Conservation (phyloP, 2,888 invertebrate genomes). For the Yponomeuta malinellus region DNA sequence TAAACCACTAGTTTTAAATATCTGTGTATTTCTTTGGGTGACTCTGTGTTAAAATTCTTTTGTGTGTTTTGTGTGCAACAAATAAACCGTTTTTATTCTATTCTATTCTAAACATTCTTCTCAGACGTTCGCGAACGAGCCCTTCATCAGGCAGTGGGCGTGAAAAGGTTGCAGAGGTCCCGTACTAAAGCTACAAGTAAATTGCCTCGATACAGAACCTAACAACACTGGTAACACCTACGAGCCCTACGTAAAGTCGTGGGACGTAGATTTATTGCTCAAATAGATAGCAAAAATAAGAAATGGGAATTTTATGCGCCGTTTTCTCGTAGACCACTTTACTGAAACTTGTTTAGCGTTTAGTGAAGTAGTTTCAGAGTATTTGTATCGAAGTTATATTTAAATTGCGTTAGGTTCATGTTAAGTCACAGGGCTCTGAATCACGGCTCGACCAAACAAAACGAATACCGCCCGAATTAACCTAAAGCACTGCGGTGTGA, state of each 20-base stretch:
- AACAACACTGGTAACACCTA: constrained; percentile 10
- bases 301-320: neutral
- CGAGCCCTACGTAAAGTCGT: neutral
- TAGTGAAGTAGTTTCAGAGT: neutral
- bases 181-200: constrained; percentile 4
- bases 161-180: neutral
- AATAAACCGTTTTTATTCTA: no score
- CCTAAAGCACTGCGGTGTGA: constrained; percentile 42
- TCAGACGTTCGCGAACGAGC: constrained; percentile 3
- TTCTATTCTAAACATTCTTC: neutral
- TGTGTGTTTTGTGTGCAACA: no score
- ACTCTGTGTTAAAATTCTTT: no score
- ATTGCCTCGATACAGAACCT: constrained; percentile 7
- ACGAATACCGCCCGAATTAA: constrained; percentile 49
- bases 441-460: constrained; percentile 50
- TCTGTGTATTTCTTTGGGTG: no score
- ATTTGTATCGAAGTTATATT: constrained; percentile 12
- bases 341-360: neutral
- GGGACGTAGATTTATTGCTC: neutral
- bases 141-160: neutral
- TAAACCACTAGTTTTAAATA: no score
- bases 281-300: constrained; percentile 6
- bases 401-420: constrained; percentile 27
- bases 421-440: constrained; percentile 34
- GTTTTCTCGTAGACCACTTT: neutral